These are phyloP conservation scores for Diogma glabrata DNA, from an alignment of 2,888 invertebrate genomes.

Conservation along the genomic window DNA sequence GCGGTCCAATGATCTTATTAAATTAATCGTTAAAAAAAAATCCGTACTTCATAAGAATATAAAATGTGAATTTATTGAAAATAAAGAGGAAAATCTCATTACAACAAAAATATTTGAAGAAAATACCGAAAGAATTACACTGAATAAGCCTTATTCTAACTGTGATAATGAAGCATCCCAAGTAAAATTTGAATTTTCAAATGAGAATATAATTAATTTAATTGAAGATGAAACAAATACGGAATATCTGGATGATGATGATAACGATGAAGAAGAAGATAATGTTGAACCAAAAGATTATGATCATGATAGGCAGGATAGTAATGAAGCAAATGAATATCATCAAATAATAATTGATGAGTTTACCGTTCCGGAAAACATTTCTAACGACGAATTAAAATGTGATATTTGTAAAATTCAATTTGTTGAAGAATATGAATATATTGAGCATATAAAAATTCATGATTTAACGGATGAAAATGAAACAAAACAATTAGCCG, in stretches of 20 bases:
- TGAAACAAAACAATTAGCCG: background rate
- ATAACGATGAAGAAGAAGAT: background rate
- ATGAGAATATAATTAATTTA: background rate
- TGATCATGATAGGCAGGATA: background rate
- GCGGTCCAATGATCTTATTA: background rate
- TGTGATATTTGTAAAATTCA: conserved; percentile 6
- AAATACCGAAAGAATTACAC: too few species aligned
- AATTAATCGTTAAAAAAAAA: background rate
- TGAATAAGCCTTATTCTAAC: too few species aligned
- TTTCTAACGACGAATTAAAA: background rate
- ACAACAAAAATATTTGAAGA: background rate
- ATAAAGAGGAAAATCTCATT: too few species aligned
- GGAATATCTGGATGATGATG: background rate
- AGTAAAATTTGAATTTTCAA: too few species aligned
- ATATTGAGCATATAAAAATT: conserved; percentile 3
- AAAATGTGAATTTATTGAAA: too few species aligned
- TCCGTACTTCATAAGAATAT: background rate
- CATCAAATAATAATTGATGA: background rate
- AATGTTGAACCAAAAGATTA: background rate
- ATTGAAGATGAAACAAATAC: too few species aligned
- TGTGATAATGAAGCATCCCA: too few species aligned
- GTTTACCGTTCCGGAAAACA: background rate
- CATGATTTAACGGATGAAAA: conserved; percentile 3
- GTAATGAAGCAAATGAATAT: background rate
- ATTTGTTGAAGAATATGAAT: background rate